Percentiles rank a stretch among this genome's conserved stretches.
These are phyloP conservation scores for Leptopilina boulardi DNA, from an alignment of 1,140 invertebrate species.

Conservation along the genomic window DNA sequence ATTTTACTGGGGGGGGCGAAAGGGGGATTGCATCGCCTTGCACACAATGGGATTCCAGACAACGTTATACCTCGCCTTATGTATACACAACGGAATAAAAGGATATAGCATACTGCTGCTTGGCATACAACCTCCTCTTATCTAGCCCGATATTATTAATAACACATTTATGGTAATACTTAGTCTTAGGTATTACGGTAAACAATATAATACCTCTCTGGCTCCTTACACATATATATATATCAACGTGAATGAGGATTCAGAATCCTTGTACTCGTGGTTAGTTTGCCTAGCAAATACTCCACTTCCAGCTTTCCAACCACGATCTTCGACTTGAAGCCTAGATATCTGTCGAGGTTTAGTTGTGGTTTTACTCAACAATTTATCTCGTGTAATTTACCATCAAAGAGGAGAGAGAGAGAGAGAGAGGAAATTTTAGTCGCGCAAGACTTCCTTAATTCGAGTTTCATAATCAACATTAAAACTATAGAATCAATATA, in stretches of 20 bases:
- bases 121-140: neutral
- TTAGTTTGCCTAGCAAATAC: conserved; percentile 30
- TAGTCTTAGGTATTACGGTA: conserved; percentile 32
- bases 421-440: no score
- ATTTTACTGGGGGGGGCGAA: neutral
- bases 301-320: conserved; percentile 15
- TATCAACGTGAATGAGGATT: conserved; percentile 18
- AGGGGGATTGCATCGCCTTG: neutral
- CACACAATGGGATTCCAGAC: conserved; percentile 32
- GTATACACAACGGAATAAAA: conserved; percentile 22
- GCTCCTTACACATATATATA: conserved; percentile 22
- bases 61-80: conserved; percentile 27
- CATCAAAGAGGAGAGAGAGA: neutral
- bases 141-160: conserved; percentile 18
- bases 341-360: conserved; percentile 3
- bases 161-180: conserved; percentile 32
- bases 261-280: conserved; percentile 13
- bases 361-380: conserved; percentile 16
- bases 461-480: no score
- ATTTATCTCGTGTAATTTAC: conserved; percentile 9
- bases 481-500: no score
- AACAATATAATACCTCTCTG: conserved; percentile 15
- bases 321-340: conserved; percentile 21
- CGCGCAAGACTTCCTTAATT: no score
- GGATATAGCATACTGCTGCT: conserved; percentile 16